Evolutionary conservation across 2,888 invertebrate species (phyloP).

Genomic region (Lamproptera curius): DNA sequence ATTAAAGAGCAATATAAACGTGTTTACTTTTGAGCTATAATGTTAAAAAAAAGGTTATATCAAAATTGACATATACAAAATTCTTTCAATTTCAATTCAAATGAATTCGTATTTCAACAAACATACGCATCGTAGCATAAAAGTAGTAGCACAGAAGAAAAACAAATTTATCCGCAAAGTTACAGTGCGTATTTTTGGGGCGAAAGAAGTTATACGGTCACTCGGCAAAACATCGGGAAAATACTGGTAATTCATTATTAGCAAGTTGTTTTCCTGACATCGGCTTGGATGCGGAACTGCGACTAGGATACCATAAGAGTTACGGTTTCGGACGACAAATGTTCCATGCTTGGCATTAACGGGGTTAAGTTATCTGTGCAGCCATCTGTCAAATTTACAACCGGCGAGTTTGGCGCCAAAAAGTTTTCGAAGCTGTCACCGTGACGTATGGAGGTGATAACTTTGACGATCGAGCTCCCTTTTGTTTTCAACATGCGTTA

Average conservation of each 20-base stretch:
- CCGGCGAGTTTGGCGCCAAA: constrained; percentile 17
- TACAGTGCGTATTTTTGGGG: constrained; percentile 30
- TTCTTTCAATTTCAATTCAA: too few relatives aligned
- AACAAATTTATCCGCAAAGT: constrained; percentile 25
- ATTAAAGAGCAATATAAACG: too few relatives aligned
- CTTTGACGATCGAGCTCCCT: too few relatives aligned
- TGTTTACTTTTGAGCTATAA: too few relatives aligned
- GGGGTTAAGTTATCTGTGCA: constrained; percentile 10
- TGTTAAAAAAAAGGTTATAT: too few relatives aligned
- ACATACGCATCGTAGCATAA: too few relatives aligned
- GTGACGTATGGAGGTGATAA: background rate
- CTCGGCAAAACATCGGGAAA: constrained; percentile 29
- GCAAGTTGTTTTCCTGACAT: constrained; percentile 50
- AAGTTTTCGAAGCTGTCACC: constrained; percentile 11
- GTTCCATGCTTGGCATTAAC: constrained; percentile 6
- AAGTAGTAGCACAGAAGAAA: background rate
- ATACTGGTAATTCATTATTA: constrained; percentile 56
- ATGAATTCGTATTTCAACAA: too few relatives aligned
- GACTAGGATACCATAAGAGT: constrained; percentile 7
- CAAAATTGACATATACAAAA: too few relatives aligned
- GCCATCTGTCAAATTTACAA: constrained; percentile 14
- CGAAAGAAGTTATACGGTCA: constrained; percentile 29
- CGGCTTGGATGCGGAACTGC: constrained; percentile 28
- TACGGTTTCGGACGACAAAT: constrained; percentile 3
- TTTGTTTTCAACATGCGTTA: too few relatives aligned